Evolutionary conservation across 2,888 invertebrate genomes (phyloP), one percentile per base, ranked within the genome.

Genomic region (Apodemia zela): DNA sequence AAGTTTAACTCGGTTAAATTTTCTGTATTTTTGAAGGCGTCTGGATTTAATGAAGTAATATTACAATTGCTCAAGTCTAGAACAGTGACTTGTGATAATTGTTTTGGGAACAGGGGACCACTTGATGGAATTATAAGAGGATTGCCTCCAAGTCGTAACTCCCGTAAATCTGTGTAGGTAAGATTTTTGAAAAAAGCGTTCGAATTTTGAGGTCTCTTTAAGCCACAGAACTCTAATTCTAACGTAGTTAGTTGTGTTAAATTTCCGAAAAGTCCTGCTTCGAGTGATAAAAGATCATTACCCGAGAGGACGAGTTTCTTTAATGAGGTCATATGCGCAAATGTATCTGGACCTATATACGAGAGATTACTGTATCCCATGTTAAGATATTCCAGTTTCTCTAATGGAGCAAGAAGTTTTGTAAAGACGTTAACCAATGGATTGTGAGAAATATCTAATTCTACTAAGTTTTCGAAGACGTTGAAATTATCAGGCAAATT

Each of bases 341-440:
- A 95, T 3, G 94, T 93, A 38, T 93, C 92, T 47, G 94, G 94
- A 0, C 94, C 93, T 63, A 95, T 89, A 68, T 93, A 92, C 0
- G 94, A 94, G 3, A 95, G 84, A 75, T 94, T 93, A 79, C 95
- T 95, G 76, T 94, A 95, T 7, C 95, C 95, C 95, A 95, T 95
- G 77, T 95, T 95, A 4, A 95, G 83, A 73, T 94, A 94, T 78
- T 94, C 94, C 42, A 95, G 81, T 15, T 94, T 94, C 66, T 93
- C 93, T 1, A 95, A 79, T 0, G 95, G 95, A 3, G 94, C 93
- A 18, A 95, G 79, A 33, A 95, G 78, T 71, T 92, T 93, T 8
- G 94, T 94, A 75, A 95, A 95, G 0, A 94, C 95, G 72, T 95
- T 94, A 58, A 93, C 93, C 0, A 95, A 82, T 0, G 95, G 95